phyloP scores from a whole-genome alignment of 2,888 invertebrate genomes.

The Arge pagana region DNA sequence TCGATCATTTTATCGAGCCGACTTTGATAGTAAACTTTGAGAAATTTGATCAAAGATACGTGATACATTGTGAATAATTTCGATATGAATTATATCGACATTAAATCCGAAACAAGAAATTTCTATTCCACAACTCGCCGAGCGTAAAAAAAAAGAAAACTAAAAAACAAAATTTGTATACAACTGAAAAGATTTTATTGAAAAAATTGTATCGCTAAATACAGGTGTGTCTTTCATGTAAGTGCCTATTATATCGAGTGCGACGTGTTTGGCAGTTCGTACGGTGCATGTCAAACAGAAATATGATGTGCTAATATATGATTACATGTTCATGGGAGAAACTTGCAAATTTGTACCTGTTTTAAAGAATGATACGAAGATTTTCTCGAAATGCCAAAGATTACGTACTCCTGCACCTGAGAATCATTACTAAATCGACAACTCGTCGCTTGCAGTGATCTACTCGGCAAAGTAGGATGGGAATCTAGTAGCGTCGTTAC shows the following conservation, averaged over 20 bases:
- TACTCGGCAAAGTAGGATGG: no score
- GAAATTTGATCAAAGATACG: neutral
- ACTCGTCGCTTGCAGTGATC: no score
- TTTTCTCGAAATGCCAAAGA: neutral
- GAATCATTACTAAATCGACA: neutral
- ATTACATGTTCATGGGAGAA: constrained; percentile 13
- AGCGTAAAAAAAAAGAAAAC: constrained; percentile 51
- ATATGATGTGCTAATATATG: constrained; percentile 16
- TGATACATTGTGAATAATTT: constrained; percentile 1
- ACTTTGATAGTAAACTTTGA: constrained; percentile 2
- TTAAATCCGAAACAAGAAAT: constrained; percentile 2
- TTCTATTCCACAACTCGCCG: constrained; percentile 34
- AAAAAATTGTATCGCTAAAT: constrained; percentile 53
- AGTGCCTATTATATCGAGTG: constrained; percentile 18
- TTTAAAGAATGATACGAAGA: neutral
- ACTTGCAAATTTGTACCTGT: constrained; percentile 2
- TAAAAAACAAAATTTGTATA: constrained; percentile 43
- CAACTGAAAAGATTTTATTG: constrained; percentile 56
- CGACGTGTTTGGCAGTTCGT: constrained; percentile 12
- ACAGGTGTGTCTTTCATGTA: constrained; percentile 43
- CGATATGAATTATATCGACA: no score
- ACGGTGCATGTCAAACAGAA: constrained; percentile 12
- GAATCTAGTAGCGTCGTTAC: no score
- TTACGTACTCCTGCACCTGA: constrained; percentile 13
- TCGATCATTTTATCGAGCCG: constrained; percentile 2